These are phyloP conservation scores for Zeugodacus cucurbitae DNA, from an alignment of 1,140 invertebrate genomes.

Conservation along the genomic window DNA sequence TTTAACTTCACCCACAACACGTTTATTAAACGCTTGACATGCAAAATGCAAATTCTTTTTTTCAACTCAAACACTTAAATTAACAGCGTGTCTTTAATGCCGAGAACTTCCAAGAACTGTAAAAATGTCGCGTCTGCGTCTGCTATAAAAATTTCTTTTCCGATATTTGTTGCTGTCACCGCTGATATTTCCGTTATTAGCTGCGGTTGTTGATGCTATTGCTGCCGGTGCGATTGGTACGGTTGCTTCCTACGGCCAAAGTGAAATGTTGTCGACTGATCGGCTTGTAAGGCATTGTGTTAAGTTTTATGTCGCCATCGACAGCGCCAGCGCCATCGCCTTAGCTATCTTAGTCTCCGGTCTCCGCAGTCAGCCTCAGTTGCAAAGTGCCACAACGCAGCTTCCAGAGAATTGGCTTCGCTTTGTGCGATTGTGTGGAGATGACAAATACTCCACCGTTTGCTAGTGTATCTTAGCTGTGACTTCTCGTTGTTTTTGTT, in stretches of 20 bases:
- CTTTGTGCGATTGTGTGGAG: neutral
- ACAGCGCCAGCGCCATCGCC: neutral
- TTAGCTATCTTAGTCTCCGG: neutral
- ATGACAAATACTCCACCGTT: conserved; percentile 42
- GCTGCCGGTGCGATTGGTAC: neutral
- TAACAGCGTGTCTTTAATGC: neutral
- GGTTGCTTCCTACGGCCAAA: conserved; percentile 31
- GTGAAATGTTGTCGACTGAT: conserved; percentile 48
- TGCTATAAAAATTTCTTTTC: conserved; percentile 20
- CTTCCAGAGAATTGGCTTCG: neutral
- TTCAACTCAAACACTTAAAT: neutral
- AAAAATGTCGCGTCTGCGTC: neutral
- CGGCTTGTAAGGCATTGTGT: conserved; percentile 44
- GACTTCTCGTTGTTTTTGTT: neutral
- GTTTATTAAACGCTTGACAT: neutral
- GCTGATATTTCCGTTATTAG: neutral
- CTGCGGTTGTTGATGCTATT: neutral
- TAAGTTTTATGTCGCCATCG: conserved; percentile 47
- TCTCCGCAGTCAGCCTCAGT: neutral
- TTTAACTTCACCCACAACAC: neutral
- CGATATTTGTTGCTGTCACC: neutral
- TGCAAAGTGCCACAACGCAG: neutral
- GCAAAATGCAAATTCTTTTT: neutral
- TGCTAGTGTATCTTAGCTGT: conserved; percentile 8
- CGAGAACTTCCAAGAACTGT: neutral